phyloP scores from a whole-genome alignment of 2,113 vertebrate species.

The Corynorhinus townsendii region DNA sequence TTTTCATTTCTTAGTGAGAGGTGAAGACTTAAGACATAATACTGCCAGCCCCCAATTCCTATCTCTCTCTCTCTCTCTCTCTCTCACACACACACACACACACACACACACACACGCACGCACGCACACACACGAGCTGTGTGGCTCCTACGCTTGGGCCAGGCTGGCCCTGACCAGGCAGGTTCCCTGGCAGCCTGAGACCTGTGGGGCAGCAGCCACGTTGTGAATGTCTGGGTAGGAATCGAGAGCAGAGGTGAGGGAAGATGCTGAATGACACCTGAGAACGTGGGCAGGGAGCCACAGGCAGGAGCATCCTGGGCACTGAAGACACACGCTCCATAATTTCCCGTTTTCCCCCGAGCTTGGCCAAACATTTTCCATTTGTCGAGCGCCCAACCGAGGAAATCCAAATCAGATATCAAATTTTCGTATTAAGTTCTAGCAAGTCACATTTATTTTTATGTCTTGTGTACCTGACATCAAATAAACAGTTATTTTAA shows the following conservation, averaged over 20 bases:
- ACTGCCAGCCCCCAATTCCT: too few species aligned
- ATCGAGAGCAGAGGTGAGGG: neutral
- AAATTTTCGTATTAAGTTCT: slow-evolving; percentile 14
- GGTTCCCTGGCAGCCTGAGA: accelerated
- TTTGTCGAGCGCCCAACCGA: neutral
- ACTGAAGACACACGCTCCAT: accelerated
- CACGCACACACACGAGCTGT: accelerated
- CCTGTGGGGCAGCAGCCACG: neutral
- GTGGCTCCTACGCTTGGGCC: accelerated
- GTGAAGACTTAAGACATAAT: neutral
- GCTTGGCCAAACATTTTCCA: neutral
- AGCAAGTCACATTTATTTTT: slow-evolving; percentile 63
- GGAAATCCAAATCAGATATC: neutral
- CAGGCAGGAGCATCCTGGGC: accelerated
- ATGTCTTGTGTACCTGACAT: slow-evolving; percentile 68
- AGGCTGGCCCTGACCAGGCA: neutral
- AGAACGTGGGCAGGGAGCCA: accelerated
- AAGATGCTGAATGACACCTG: accelerated
- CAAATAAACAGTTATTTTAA: slow-evolving; percentile 78
- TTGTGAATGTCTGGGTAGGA: accelerated
- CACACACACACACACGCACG: accelerated
- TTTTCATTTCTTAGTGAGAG: neutral
- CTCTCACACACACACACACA: accelerated
- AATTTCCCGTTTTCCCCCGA: neutral
- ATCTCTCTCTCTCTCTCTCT: too few species aligned